These are phyloP conservation scores for Muscicapa comitata DNA, from an alignment of 2,797 vertebrate species.

Conservation along the genomic window DNA sequence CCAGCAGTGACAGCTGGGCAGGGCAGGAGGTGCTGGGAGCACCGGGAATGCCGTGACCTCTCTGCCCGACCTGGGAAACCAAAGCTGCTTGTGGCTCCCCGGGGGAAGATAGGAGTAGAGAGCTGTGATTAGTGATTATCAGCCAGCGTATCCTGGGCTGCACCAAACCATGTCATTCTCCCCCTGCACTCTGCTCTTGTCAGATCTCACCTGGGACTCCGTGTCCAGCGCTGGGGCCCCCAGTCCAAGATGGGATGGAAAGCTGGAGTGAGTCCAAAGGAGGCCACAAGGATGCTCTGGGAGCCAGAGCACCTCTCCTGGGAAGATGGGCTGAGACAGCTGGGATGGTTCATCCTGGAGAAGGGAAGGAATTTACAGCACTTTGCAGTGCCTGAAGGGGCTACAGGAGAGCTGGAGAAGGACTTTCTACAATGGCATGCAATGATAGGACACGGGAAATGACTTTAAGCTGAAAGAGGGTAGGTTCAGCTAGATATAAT, in stretches of 20 bases:
- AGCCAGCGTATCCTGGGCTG: not conserved
- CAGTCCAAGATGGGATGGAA: fast-evolving
- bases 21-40: not conserved
- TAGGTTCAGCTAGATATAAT: not conserved
- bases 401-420: not conserved
- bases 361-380: not conserved
- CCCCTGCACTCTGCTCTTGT: not conserved
- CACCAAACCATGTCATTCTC: not conserved
- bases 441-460: not conserved
- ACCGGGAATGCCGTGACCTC: not conserved
- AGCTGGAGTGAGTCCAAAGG: not conserved
- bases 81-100: not conserved
- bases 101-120: not conserved
- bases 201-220: not conserved
- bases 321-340: not conserved
- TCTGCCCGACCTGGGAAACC: not conserved
- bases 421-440: not conserved
- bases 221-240: not conserved
- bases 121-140: not conserved
- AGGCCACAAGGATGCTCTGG: too few species aligned
- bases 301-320: not conserved
- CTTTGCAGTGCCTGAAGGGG: not conserved
- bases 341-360: not conserved
- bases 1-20: not conserved
- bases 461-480: not conserved